Percentiles rank a stretch among this genome's conserved stretches.
Evolutionary conservation across 2,113 vertebrate genomes (phyloP).

Genomic region (Engystomops pustulosus): DNA sequence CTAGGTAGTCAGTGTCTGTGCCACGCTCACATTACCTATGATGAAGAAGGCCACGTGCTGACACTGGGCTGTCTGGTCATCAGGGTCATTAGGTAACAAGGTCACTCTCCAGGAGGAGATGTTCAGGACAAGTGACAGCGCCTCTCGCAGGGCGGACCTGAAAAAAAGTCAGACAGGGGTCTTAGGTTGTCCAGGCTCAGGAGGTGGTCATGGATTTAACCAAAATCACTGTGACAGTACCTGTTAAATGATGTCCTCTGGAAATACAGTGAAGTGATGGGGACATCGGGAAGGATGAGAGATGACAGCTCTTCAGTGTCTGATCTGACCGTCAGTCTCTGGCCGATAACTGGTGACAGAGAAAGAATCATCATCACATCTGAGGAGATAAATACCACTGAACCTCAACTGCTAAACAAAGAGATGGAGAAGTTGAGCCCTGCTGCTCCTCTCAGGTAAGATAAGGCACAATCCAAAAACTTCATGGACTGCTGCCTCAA

Average conservation of each 20-base stretch:
- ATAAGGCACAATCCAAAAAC: too few relatives aligned
- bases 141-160: not conserved
- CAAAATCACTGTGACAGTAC: conserved; percentile 22
- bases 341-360: conserved; percentile 22
- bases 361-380: not conserved
- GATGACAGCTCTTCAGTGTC: not conserved
- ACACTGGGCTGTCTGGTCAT: not conserved
- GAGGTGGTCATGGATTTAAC: too few relatives aligned
- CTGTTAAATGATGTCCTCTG: conserved; percentile 31
- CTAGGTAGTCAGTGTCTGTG: not conserved
- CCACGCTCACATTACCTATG: conserved; percentile 20
- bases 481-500: too few relatives aligned
- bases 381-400: too few relatives aligned
- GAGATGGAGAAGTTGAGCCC: too few relatives aligned
- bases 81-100: not conserved
- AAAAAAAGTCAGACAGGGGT: not conserved
- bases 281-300: not conserved
- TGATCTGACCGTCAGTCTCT: not conserved
- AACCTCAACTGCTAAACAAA: too few relatives aligned
- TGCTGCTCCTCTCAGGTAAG: too few relatives aligned
- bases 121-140: not conserved
- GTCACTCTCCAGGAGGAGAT: conserved; percentile 22
- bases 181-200: too few relatives aligned
- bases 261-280: not conserved
- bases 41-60: conserved; percentile 23